Evolutionary conservation across 2,797 vertebrate species (phyloP).

Genomic region (Malacoraja senta): DNA sequence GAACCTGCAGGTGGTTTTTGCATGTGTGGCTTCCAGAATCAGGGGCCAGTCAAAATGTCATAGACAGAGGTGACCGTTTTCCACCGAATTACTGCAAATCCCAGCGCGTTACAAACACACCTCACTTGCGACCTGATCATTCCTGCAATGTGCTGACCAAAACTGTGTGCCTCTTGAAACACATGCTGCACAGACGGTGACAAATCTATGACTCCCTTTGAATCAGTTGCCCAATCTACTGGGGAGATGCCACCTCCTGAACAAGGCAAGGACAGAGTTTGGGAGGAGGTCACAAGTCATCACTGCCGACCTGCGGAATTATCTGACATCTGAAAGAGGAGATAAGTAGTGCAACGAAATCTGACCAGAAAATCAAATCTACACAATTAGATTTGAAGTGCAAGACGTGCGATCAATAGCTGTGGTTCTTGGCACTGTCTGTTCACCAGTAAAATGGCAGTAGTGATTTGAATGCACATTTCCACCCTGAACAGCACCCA

Average conservation of each 20-base stretch:
- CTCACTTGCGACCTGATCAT: no score
- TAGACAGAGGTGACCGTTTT: no score
- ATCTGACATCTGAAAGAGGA: not conserved
- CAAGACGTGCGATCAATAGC: not conserved
- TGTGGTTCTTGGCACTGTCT: not conserved
- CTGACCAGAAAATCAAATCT: constrained; percentile 3
- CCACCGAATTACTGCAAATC: no score
- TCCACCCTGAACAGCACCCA: not conserved
- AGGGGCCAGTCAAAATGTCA: no score
- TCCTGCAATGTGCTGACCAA: no score
- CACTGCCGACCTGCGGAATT: not conserved
- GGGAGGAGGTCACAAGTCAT: not conserved
- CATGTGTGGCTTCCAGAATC: no score
- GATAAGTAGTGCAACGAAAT: not conserved
- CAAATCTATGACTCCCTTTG: not conserved
- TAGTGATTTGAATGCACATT: not conserved
- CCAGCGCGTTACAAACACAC: no score
- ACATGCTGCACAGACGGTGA: not conserved
- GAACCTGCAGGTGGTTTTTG: no score
- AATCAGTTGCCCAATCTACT: not conserved
- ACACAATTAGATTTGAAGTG: constrained; percentile 3
- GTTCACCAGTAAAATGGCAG: not conserved
- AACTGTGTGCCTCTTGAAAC: not conserved
- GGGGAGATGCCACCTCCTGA: not conserved
- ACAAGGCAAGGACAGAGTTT: not conserved